Evolutionary conservation across 2,888 invertebrate genomes (phyloP).

Genomic region (Eilema caniola): DNA sequence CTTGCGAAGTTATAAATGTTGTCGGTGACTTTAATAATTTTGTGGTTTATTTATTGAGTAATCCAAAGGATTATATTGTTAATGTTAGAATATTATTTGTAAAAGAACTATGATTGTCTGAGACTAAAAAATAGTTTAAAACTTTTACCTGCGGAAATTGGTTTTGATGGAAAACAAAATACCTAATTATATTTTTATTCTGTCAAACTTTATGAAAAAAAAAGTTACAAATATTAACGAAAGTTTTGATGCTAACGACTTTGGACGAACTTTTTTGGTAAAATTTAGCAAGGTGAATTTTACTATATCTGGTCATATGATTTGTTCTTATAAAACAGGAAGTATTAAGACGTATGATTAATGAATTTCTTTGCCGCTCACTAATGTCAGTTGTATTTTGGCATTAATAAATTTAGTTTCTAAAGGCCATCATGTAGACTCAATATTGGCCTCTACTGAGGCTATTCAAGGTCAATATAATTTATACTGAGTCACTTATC

Average conservation of each 20-base stretch:
- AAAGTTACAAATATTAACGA: neutral
- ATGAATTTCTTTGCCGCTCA: conserved; percentile 41
- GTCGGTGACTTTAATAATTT: too few relatives aligned
- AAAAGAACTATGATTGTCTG: too few relatives aligned
- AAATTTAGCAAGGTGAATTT: neutral
- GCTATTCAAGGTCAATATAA: conserved; percentile 49
- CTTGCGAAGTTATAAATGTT: too few relatives aligned
- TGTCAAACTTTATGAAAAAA: neutral
- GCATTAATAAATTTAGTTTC: conserved; percentile 48
- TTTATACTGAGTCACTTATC: conserved; percentile 37
- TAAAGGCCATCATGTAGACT: conserved; percentile 50
- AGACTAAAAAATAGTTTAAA: too few relatives aligned
- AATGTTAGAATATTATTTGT: too few relatives aligned
- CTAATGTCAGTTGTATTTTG: conserved; percentile 33
- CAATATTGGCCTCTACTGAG: conserved; percentile 13
- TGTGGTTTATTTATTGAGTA: too few relatives aligned
- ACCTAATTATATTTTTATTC: neutral
- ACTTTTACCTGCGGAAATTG: neutral
- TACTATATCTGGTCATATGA: neutral
- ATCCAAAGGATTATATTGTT: too few relatives aligned
- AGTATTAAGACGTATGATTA: conserved; percentile 30
- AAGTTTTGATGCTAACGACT: neutral
- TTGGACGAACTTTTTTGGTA: neutral
- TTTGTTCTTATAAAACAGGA: conserved; percentile 24
- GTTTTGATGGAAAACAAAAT: neutral